A percentile compares a stretch with the other conserved stretches of the same genome.
Evolutionary conservation across 2,888 invertebrate genomes (phyloP).

Genomic region (Rhopalosiphum nymphaeae): DNA sequence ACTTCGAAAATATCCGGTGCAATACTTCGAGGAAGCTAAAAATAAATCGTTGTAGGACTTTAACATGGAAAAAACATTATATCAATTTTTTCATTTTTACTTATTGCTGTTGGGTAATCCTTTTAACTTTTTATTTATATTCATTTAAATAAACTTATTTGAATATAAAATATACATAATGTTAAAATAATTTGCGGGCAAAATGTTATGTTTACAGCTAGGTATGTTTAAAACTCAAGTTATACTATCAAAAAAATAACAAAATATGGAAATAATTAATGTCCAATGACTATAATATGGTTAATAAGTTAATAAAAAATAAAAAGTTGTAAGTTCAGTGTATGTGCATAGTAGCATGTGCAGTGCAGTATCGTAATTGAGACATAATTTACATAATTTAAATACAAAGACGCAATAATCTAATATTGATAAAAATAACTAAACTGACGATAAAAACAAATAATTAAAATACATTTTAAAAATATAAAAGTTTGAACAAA

Average conservation of each 20-base stretch:
- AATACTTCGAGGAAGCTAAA: not conserved
- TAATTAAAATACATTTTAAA: not conserved
- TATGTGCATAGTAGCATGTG: not conserved
- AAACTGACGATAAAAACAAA: not conserved
- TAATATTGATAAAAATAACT: not conserved
- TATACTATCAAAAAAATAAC: not conserved
- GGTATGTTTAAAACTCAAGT: not conserved
- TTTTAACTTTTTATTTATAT: not conserved
- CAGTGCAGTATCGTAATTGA: too few species aligned
- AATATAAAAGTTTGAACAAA: too few species aligned
- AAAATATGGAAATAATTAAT: not conserved
- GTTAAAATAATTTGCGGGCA: not conserved
- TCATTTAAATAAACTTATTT: not conserved
- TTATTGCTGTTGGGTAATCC: not conserved
- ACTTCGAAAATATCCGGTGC: not conserved
- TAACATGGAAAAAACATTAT: not conserved
- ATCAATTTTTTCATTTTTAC: too few species aligned
- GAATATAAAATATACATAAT: not conserved
- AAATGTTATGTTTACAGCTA: not conserved
- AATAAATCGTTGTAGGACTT: not conserved
- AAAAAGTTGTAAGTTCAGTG: not conserved
- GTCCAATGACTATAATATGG: not conserved
- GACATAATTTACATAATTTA: not conserved
- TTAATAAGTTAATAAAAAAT: not conserved
- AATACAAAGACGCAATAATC: not conserved